Evolutionary conservation across 2,888 invertebrate genomes (phyloP).

Genomic region (Stegophylla sp.): DNA sequence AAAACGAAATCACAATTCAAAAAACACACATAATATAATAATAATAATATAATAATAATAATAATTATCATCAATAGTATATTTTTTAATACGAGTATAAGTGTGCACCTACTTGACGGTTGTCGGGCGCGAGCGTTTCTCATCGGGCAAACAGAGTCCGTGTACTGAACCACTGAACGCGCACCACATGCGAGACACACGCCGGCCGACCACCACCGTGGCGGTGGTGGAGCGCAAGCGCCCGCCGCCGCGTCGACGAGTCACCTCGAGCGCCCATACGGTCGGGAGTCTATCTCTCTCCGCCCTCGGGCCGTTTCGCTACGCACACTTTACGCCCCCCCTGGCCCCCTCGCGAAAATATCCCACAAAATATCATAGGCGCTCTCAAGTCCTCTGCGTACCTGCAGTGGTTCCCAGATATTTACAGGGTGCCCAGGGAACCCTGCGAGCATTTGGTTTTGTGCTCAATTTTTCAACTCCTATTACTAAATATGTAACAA

Average conservation of each 20-base stretch:
- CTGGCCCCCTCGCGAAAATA: background rate
- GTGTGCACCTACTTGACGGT: background rate
- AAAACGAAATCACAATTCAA: too few species aligned
- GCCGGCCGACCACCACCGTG: constrained; percentile 18
- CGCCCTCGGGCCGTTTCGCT: constrained; percentile 27
- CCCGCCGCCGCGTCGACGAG: constrained; percentile 21
- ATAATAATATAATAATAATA: too few species aligned
- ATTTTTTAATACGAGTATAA: too few species aligned
- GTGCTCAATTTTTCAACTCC: too few species aligned
- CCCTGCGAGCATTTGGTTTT: too few species aligned
- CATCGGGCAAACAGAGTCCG: constrained; percentile 43
- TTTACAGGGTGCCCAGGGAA: too few species aligned
- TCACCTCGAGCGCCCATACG: constrained; percentile 22
- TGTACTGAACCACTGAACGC: constrained; percentile 57
- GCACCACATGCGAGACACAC: constrained; percentile 54
- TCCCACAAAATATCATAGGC: too few species aligned
- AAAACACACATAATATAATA: too few species aligned
- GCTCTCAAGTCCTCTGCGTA: too few species aligned
- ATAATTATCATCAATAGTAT: too few species aligned
- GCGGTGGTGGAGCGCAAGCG: constrained; percentile 13
- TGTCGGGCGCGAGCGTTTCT: constrained; percentile 16
- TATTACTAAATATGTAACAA: too few species aligned
- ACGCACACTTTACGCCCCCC: constrained; percentile 10
- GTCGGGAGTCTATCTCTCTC: background rate
- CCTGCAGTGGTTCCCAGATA: too few species aligned